A percentile compares a stretch with the other conserved stretches of the same genome.
These are phyloP conservation scores for Machaerirhynchus nigripectus DNA, from an alignment of 2,113 vertebrate species.

Conservation along the genomic window DNA sequence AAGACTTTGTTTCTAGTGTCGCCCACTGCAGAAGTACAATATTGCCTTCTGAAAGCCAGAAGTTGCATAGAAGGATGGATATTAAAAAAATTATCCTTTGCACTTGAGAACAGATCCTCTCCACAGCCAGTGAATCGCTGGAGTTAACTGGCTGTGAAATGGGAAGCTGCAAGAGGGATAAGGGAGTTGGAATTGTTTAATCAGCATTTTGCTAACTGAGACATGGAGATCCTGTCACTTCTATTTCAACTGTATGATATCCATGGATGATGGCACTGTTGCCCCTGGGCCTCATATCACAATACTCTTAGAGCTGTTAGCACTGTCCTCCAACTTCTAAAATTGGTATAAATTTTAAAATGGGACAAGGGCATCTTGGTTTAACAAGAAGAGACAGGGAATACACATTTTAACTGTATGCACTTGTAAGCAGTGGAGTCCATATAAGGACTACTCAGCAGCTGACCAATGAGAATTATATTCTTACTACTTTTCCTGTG, in stretches of 20 bases:
- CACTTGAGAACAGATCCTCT: neutral
- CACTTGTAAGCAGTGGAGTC: neutral
- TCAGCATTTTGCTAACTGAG: neutral
- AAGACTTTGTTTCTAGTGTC: neutral
- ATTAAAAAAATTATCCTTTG: neutral
- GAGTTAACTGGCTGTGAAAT: conserved; percentile 55
- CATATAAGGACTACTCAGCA: neutral
- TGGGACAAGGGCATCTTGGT: neutral
- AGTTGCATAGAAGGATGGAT: neutral
- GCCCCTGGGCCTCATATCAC: neutral
- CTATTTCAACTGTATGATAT: neutral
- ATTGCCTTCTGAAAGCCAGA: neutral
- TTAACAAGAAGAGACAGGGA: neutral
- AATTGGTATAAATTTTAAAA: neutral
- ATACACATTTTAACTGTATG: neutral
- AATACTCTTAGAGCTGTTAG: neutral
- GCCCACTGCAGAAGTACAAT: neutral
- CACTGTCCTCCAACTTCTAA: neutral
- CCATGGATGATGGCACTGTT: neutral
- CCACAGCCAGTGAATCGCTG: neutral
- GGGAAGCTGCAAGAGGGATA: neutral
- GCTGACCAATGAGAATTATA: neutral
- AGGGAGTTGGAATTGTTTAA: conserved; percentile 2
- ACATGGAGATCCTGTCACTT: neutral
- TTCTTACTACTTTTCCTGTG: neutral